These are phyloP conservation scores for Eulithis testata DNA, from an alignment of 2,888 invertebrate species.

Conservation along the genomic window DNA sequence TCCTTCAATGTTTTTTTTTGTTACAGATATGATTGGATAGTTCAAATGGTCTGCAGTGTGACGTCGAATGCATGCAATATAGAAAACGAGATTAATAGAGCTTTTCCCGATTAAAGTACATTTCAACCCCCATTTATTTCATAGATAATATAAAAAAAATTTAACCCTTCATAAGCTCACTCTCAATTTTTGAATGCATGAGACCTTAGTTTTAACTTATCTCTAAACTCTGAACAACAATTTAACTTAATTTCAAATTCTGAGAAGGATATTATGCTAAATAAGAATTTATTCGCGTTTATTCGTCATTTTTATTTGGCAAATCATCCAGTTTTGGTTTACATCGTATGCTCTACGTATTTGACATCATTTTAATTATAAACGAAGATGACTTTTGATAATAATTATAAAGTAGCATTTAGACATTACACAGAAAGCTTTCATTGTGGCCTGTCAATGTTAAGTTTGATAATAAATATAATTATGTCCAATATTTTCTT, in stretches of 20 bases:
- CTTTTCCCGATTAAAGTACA: constrained; percentile 9
- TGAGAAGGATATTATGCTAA: neutral
- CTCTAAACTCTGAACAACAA: constrained; percentile 1
- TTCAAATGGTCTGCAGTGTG: constrained; percentile 45
- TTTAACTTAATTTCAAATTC: neutral
- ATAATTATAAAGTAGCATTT: neutral
- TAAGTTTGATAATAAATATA: constrained; percentile 31
- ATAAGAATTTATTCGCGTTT: constrained; percentile 18
- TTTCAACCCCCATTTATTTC: neutral
- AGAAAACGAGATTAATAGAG: constrained; percentile 35
- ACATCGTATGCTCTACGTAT: too few relatives aligned
- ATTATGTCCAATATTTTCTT: constrained; percentile 30
- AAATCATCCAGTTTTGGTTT: neutral
- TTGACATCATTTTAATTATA: too few relatives aligned
- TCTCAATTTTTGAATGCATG: neutral
- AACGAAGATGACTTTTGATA: too few relatives aligned
- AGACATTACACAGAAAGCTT: neutral
- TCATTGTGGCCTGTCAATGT: constrained; percentile 31
- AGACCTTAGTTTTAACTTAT: neutral
- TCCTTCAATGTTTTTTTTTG: constrained; percentile 9
- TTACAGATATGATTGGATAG: constrained; percentile 49
- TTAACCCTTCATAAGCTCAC: neutral
- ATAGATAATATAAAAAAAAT: too few relatives aligned
- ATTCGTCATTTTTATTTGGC: neutral
- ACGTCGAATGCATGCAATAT: constrained; percentile 50